These are phyloP conservation scores for Dipodomys ordii DNA, from an alignment of 2,113 vertebrate species.

Conservation along the genomic window DNA sequence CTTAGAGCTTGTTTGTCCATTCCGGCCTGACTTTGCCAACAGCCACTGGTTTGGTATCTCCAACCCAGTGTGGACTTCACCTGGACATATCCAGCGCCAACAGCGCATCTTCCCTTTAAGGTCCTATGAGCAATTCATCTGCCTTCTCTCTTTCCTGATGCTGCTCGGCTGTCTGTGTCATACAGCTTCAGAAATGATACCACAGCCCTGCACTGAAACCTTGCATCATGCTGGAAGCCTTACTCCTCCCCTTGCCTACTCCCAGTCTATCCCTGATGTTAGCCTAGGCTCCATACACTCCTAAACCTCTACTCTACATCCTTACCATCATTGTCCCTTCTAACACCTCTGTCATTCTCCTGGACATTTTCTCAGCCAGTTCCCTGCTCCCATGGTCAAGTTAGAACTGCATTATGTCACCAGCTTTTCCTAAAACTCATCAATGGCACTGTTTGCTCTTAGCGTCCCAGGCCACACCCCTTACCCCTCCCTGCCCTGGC, in stretches of 20 bases:
- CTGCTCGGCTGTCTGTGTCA: not conserved
- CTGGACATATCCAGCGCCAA: not conserved
- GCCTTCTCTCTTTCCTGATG: not conserved
- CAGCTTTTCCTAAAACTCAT: not conserved
- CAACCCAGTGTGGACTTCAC: not conserved
- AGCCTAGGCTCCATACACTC: accelerated
- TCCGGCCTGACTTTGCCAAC: not conserved
- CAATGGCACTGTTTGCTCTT: not conserved
- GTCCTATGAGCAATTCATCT: accelerated
- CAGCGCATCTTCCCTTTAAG: not conserved
- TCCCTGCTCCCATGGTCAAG: not conserved
- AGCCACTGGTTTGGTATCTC: not conserved
- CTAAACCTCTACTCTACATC: accelerated
- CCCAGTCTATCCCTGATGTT: not conserved
- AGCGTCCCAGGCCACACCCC: not conserved
- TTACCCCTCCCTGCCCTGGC: too few relatives aligned
- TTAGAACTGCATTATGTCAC: not conserved
- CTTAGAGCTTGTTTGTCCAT: not conserved
- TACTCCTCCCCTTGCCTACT: not conserved
- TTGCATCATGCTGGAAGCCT: not conserved
- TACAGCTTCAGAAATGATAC: not conserved
- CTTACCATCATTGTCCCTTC: too few relatives aligned
- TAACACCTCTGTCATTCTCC: accelerated
- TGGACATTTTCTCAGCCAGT: not conserved
- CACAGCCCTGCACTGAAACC: not conserved